Percentiles rank a stretch among this genome's conserved stretches.
These are phyloP conservation scores for Caenorhabditis doughertyi DNA, from an alignment of 2,888 invertebrate species.

Conservation along the genomic window DNA sequence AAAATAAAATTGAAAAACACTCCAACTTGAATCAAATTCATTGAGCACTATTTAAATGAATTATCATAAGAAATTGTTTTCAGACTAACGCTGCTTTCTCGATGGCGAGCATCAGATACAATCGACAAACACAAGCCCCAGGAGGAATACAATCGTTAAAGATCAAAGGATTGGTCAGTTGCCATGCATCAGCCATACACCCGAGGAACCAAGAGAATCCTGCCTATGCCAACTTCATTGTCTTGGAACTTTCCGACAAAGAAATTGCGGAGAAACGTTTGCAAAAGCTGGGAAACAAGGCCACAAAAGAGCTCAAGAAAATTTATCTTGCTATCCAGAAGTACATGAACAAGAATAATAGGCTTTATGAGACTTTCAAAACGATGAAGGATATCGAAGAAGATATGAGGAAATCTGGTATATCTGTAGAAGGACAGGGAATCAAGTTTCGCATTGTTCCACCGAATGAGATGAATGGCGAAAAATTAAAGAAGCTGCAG, in stretches of 20 bases:
- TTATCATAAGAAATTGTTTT: background rate
- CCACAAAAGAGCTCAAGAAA: background rate
- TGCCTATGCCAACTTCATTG: conserved; percentile 12
- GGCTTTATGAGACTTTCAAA: background rate
- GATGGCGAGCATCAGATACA: background rate
- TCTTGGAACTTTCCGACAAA: background rate
- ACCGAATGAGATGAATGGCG: background rate
- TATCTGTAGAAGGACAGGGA: background rate
- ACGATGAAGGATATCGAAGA: background rate
- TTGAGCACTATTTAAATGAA: too few relatives aligned
- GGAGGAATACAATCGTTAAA: conserved; percentile 13
- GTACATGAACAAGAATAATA: background rate
- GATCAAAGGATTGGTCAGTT: background rate
- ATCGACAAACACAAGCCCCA: background rate
- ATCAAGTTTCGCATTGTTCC: conserved; percentile 6
- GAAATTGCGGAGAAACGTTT: background rate
- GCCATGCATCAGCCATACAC: conserved; percentile 2
- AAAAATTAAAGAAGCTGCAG: background rate
- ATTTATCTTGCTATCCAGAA: background rate
- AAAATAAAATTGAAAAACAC: background rate
- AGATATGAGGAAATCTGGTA: background rate
- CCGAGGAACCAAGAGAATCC: background rate
- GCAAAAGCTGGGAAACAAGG: background rate
- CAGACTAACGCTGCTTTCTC: background rate
- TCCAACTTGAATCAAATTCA: too few relatives aligned